A percentile compares a stretch with the other conserved stretches of the same genome.
Evolutionary conservation across 2,888 invertebrate species (phyloP).

Genomic region (Tethea ocularis): DNA sequence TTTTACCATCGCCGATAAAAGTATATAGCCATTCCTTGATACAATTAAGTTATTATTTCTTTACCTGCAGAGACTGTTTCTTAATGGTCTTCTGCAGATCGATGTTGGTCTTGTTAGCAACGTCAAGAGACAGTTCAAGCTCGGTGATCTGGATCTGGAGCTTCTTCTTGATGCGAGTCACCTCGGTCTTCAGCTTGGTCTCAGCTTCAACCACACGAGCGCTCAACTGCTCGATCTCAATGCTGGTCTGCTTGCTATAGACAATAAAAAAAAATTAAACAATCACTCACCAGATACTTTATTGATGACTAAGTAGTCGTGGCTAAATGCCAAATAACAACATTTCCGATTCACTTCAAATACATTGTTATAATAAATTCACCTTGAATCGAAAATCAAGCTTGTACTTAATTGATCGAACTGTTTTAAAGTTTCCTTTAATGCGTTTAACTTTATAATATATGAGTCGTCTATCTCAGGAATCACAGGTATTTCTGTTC

Average conservation of each 20-base stretch:
- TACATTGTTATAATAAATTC: constrained; percentile 28
- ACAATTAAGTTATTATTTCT: not conserved
- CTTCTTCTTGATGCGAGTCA: constrained; percentile 99
- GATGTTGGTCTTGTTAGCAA: constrained; percentile 98
- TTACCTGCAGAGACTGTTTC: constrained; percentile 96
- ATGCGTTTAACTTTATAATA: constrained; percentile 81
- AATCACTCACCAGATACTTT: not conserved
- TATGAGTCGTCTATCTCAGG: constrained; percentile 82
- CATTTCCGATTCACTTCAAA: not conserved
- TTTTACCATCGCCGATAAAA: too few relatives aligned
- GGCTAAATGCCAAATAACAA: not conserved
- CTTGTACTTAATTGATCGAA: constrained; percentile 85
- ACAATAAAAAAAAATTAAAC: constrained; percentile 30
- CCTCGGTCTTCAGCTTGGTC: constrained; percentile 97
- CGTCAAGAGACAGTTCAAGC: constrained; percentile 97
- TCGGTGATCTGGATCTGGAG: constrained; percentile 98
- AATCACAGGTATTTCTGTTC: constrained; percentile 61
- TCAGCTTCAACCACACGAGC: constrained; percentile 98
- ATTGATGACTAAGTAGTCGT: constrained; percentile 1
- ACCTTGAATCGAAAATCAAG: constrained; percentile 87
- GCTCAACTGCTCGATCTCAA: constrained; percentile 98
- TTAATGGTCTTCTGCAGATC: constrained; percentile 98
- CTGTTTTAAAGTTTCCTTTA: constrained; percentile 85
- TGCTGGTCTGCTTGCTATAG: constrained; percentile 96
- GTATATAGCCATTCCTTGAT: not conserved